Evolutionary conservation across 2,888 invertebrate species (phyloP), one percentile per base, ranked within the genome.

Genomic region (Epicampocera succincta): DNA sequence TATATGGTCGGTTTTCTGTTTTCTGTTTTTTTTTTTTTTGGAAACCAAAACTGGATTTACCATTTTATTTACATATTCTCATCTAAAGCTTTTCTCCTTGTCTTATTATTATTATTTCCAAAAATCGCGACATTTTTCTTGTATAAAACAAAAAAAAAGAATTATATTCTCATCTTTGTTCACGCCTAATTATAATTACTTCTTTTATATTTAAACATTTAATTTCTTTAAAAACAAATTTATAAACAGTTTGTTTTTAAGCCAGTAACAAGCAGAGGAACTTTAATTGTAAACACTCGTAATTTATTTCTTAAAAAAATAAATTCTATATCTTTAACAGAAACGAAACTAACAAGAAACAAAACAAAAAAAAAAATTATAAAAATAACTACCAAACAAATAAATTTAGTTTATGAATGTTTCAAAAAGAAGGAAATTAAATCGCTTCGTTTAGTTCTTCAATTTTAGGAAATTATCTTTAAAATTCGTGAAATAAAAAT

Each of bases 231-330:
- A 42, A n/a, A 33, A 58, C 48, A 29, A 65, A 58, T 63, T 71
- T 54, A 52, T 52, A 66, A 42, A 21, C 68, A 52, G 61, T 9
- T 52, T 40, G 12, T 61, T 52, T 29, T 40, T 68, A 46, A 76
- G 54, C 33, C 61, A 69, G 17, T 52, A 38, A 46, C 38, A 61
- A n/a, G 17, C 50, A 33, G 48, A 44, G 25, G 8, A 54, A 38
- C 60, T 60, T 66, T 42, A 75, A 42, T 68, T 33, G 33, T 33
- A 33, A 66, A 52, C 61, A 58, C 73, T 69, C 77, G 52, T 78
- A 81, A 81, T 78, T 82, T 82, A 82, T 82, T 78, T 78, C 78
- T 65, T 74, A 65, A 65, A 11, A 71, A 12, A 50, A 40, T 15
- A 5, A 58, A 61, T 44, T 78, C 58, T 72, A 72, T 66, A 78